Percentiles rank a stretch among this genome's conserved stretches.
phyloP scores from a whole-genome alignment of 2,113 vertebrate species.

The Malurus melanocephalus region DNA sequence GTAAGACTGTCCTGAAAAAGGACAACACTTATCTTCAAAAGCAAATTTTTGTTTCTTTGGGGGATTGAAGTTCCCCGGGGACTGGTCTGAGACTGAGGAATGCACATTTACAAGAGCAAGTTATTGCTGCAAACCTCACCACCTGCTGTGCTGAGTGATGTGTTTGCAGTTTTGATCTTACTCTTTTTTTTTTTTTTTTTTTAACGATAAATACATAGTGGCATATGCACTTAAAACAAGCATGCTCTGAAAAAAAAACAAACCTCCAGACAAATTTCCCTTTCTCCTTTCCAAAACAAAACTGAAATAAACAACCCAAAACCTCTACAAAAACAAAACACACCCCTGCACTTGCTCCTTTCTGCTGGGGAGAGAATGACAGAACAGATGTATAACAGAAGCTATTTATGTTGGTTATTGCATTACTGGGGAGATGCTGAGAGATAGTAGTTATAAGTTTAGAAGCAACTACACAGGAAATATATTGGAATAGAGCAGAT shows the following conservation, averaged over 20 bases:
- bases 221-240: slow-evolving; percentile 27
- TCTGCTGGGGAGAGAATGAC: slow-evolving; percentile 24
- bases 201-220: slow-evolving; percentile 20
- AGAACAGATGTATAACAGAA: slow-evolving; percentile 56
- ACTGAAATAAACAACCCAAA: slow-evolving; percentile 59
- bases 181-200: neutral
- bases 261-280: slow-evolving; percentile 44
- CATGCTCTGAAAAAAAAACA: neutral
- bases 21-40: neutral
- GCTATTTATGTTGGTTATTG: slow-evolving; percentile 47
- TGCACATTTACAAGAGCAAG: neutral
- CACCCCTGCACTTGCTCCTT: slow-evolving; percentile 59
- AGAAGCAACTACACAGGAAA: slow-evolving; percentile 34
- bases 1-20: slow-evolving; percentile 16
- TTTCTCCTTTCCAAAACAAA: slow-evolving; percentile 46
- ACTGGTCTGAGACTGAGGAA: slow-evolving; percentile 15
- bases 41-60: neutral
- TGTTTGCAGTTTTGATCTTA: slow-evolving; percentile 9
- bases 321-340: slow-evolving; percentile 42
- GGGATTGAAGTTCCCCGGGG: neutral
- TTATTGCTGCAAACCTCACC: neutral
- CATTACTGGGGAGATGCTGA: slow-evolving; percentile 13
- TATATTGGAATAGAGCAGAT: slow-evolving; percentile 48
- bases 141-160: slow-evolving; percentile 14
- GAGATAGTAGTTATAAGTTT: slow-evolving; percentile 41